Base-by-base conservation (phyloP, 2,113 vertebrate genomes). In the Platichthys flesus region DNA sequence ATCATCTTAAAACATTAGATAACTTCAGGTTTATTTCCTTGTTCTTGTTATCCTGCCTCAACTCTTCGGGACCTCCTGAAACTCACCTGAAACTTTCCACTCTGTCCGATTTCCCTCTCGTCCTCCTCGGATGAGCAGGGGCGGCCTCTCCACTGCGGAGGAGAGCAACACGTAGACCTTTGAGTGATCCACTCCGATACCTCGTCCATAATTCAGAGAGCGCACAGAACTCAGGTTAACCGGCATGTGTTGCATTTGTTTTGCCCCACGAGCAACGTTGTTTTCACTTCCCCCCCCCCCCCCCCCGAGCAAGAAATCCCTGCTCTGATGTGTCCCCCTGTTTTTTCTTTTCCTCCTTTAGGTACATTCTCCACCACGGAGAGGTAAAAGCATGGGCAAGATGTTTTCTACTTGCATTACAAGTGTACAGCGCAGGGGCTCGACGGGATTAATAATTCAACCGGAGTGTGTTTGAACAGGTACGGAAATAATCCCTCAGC, bases 361-460 rank as follows among this genome's bases (percentile, higher is more conserved):
- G 94, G 95, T 94, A 91, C 88, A 94, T 95, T 96, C 96, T 94
- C 93, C 93, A 93, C 82, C 82, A 65, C 4, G 88, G 87, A 31
- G 89, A 94, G 92, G 94, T 94, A 96, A 95, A 90, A 95, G 95
- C 95, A 92, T 89, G 90, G 71, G 55, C 73, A 63, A 79, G 93
- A 78, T 78, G 83, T 84, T 90, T 82, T 74, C 92, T 92, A 90
- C 86, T 90, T 59, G 91, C 78, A 13, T 81, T 65, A 70, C 75
- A 51, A 94, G 93, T 93, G 95, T 93, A 89, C 93, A 81, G 79
- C 24, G 61, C 76, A 37, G 63, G 93, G 93, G 93, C 83, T 93
- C 87, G 49, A 83, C 90, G 76, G 85, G 92, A 95, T 98, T 91
- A 96, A 96, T 98, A 97, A 97, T 97, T 97, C 92, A 98, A 51